Percentiles rank a stretch among this genome's conserved stretches.
These are phyloP conservation scores for Gasterosteus aculeatus DNA, from an alignment of 2,113 vertebrate genomes.

Conservation along the genomic window DNA sequence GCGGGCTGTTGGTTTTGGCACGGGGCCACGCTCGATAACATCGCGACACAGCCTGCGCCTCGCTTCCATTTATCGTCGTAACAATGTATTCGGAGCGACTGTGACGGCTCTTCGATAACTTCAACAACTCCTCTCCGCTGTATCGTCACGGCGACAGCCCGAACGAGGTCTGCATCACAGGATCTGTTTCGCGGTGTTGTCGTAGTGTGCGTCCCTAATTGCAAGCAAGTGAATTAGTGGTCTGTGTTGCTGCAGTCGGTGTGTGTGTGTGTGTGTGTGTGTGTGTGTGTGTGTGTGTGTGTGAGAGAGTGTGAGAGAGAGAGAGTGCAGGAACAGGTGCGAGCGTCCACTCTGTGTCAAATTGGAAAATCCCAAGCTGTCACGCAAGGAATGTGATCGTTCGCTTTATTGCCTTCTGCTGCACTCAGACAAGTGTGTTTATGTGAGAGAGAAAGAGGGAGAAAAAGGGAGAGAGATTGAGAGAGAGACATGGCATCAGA, in stretches of 20 bases:
- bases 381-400: conserved; percentile 81
- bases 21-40: conserved; percentile 10
- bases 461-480: not conserved
- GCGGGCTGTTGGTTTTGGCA: conserved; percentile 32
- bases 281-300: too few species aligned
- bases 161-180: not conserved
- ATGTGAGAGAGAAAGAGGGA: conserved; percentile 28
- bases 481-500: conserved; percentile 10
- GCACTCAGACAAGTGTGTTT: conserved; percentile 61
- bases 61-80: not conserved
- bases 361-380: conserved; percentile 83
- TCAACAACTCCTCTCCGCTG: not conserved
- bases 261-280: conserved; percentile 19
- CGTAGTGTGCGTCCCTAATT: not conserved
- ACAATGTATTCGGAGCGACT: conserved; percentile 33
- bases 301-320: not conserved
- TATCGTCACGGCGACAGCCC: not conserved
- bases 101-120: conserved; percentile 4
- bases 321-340: conserved; percentile 77
- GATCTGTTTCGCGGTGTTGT: not conserved
- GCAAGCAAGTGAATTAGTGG: too few species aligned
- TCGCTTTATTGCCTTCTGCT: conserved; percentile 79
- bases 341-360: conserved; percentile 78
- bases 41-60: conserved; percentile 17
- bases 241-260: conserved; percentile 2